phyloP scores from a whole-genome alignment of 2,113 vertebrate species.

The Eidolon helvum region DNA sequence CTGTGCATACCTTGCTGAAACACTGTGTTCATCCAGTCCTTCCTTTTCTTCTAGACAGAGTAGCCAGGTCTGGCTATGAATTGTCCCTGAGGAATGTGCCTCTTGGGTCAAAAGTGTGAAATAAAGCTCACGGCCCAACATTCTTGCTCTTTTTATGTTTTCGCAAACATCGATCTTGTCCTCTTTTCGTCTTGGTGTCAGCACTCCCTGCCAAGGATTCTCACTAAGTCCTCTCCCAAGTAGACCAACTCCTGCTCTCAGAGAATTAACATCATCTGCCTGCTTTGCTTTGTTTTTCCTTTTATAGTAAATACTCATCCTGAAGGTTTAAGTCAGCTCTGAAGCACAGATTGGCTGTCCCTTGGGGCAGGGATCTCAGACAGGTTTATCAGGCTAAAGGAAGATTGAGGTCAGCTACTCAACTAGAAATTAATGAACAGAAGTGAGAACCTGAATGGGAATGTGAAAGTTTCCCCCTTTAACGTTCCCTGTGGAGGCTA shows the following conservation, averaged over 20 bases:
- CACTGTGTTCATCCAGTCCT: background rate
- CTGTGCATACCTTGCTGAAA: background rate
- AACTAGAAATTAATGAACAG: background rate
- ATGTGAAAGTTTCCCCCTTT: background rate
- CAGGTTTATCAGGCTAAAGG: background rate
- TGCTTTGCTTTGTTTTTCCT: background rate
- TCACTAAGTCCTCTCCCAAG: slow-evolving; percentile 7
- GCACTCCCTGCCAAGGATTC: background rate
- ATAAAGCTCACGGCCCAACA: background rate
- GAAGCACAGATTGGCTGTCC: background rate
- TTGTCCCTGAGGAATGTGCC: slow-evolving; percentile 12
- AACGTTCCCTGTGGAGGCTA: background rate
- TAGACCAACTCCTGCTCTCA: background rate
- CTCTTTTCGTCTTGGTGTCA: background rate
- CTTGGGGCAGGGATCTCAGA: background rate
- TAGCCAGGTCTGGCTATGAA: background rate
- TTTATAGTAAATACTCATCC: slow-evolving; percentile 8
- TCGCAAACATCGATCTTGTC: background rate
- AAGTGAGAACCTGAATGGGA: background rate
- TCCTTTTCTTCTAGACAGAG: background rate
- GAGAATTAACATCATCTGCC: slow-evolving; percentile 9
- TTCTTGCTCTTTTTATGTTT: background rate
- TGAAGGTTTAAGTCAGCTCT: background rate
- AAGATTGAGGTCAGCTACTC: background rate
- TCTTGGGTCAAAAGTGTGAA: slow-evolving; percentile 23